These are phyloP conservation scores for Chrosomus eos DNA, from an alignment of 2,797 vertebrate genomes.

Conservation along the genomic window DNA sequence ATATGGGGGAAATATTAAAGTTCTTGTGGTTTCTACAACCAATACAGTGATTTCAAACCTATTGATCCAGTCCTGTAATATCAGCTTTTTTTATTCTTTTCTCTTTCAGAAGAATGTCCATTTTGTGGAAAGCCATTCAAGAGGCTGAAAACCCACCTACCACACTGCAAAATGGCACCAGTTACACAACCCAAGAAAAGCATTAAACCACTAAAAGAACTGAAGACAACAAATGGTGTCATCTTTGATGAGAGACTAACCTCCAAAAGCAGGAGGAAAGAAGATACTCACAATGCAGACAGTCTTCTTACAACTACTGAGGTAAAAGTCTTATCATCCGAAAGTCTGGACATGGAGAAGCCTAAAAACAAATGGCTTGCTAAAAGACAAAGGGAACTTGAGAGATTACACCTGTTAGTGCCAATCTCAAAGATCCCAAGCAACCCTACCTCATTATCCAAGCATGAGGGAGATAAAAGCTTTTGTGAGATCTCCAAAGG, in stretches of 20 bases:
- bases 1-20: neutral
- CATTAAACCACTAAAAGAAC: constrained; percentile 47
- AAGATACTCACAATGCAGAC: constrained; percentile 5
- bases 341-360: constrained; percentile 52
- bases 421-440: constrained; percentile 36
- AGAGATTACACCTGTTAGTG: constrained; percentile 28
- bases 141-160: constrained; percentile 86
- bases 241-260: neutral
- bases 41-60: neutral
- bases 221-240: neutral
- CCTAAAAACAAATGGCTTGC: constrained; percentile 64
- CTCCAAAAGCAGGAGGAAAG: constrained; percentile 59
- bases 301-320: neutral
- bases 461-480: neutral
- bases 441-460: constrained; percentile 17
- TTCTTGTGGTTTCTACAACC: neutral
- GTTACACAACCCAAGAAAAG: constrained; percentile 52
- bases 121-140: constrained; percentile 86
- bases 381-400: constrained; percentile 43
- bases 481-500: constrained; percentile 27
- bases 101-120: constrained; percentile 79
- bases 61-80: neutral
- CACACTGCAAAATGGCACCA: constrained; percentile 80
- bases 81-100: neutral
- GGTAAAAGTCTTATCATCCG: neutral